Base-by-base conservation (phyloP, 2,888 invertebrate species). In the Phyllotreta striolata region DNA sequence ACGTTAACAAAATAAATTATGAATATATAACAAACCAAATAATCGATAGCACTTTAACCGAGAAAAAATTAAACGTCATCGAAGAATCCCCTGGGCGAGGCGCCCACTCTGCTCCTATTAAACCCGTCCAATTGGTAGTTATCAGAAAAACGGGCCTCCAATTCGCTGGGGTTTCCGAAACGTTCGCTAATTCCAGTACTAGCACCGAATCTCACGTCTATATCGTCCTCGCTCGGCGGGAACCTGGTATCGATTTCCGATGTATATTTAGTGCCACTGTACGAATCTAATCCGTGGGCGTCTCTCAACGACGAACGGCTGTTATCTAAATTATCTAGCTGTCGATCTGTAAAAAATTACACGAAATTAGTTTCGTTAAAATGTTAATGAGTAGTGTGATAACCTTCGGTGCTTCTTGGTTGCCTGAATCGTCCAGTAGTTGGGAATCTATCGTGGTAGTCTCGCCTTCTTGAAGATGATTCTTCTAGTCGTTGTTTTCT, bases 401-500 rank as follows among this genome's bases (percentile, higher is more conserved):
- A 81, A 68, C 85, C 85, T 1, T 80, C 80, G 64, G 80, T 82
- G 70, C 80, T 83, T 72, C 84, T 77, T 8, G 60, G 55, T 37
- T 80, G 78, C 66, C 84, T 77, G 62, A 81, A 82, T 41, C 84
- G 79, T 46, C 82, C 80, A 51, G 77, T 73, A 46, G 81, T 79
- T 10, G 84, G 82, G 80, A 88, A 90, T 58, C 90, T 83, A 73
- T 90, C 90, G 77, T 86, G 87, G 83, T 88, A 88, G 77, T 91
- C 90, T 44, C 90, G 86, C 39, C 93, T 86, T 3, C 95, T 86
- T 35, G 85, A 86, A 75, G 91, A 83, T 0, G 92, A 89, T 74
- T 95, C 95, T 75, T 94, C 93, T 0, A 88, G 86, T 43, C 95
- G 85, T 77, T 93, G 92, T 0, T 92, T 87, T 69, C 90, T 89